Base-by-base conservation (phyloP, 2,113 vertebrate genomes). In the Oenanthe melanoleuca region DNA sequence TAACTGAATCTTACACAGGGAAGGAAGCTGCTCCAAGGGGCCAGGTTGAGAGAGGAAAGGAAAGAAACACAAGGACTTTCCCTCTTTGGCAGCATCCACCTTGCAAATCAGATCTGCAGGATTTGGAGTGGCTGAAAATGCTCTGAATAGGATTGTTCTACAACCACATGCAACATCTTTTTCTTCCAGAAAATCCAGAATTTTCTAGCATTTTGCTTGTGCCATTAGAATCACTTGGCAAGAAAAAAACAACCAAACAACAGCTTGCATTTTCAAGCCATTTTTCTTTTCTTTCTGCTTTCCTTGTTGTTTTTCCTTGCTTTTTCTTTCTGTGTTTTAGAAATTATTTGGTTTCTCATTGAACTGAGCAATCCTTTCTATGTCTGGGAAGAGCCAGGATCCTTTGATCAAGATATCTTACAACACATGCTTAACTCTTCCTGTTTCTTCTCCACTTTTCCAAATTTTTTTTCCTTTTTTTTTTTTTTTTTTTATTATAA, bases 381-480 rank as follows among this genome's bases (percentile, higher is more conserved):
- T 65, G 40, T 49, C 29, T 65, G 38, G 23, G 24, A 75, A 89
- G 22, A 92, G 11, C 5, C 13, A 69, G 40, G n/a, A 15, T 65
- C 6, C 17, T 87, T 89, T 57, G 12, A 69, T 64, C 17, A 55
- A 37, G 38, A 20, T 7, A 2, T 67, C 26, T 86, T 70, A 60
- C 0, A 80, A 5, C 11, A 24, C 21, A 3, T 20, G 25, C 59
- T 47, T 69, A 79, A 75, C 15, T 75, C 65, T 53, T 71, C 37
- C 65, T 57, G 9, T 79, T 38, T 69, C 26, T 65, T 72, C 17
- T 85, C 5, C 11, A 22, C 16, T 92, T 84, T 26, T 38, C 16
- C 2, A 1, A 1, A 2, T 3, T 29, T 44, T 19, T 44, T 2
- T 37, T 37, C 34, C n/a, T 2, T 1, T 3, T 2, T 16, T 14